Conservation (phyloP, 1,140 invertebrate genomes). For the silkworm (Bombyx mori) region DNA sequence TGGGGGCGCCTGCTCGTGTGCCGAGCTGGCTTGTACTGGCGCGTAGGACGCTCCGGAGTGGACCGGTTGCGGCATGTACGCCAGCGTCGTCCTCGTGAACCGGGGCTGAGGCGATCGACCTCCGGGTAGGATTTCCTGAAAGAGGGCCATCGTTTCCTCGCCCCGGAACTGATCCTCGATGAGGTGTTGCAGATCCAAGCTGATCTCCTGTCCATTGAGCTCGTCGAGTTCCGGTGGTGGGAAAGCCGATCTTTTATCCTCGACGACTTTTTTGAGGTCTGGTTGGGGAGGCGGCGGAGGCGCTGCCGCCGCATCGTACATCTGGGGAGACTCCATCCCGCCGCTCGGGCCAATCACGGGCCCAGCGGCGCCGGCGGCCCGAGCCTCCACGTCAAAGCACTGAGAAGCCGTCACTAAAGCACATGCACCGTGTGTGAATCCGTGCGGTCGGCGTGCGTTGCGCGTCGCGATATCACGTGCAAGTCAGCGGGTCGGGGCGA, state of each 20-base stretch:
- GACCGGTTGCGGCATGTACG: slow-evolving; percentile 92
- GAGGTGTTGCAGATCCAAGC: slow-evolving; percentile 87
- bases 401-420: slow-evolving; percentile 49
- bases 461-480: slow-evolving; percentile 27
- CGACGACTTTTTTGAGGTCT: slow-evolving; percentile 58
- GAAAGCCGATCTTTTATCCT: slow-evolving; percentile 73
- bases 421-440: slow-evolving; percentile 48
- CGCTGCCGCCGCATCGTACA: slow-evolving; percentile 76
- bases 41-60: slow-evolving; percentile 84
- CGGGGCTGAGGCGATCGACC: slow-evolving; percentile 70
- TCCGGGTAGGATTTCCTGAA: slow-evolving; percentile 84
- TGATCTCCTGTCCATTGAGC: slow-evolving; percentile 90
- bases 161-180: slow-evolving; percentile 93
- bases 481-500: slow-evolving; percentile 7
- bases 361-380: slow-evolving; percentile 55
- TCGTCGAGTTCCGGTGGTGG: slow-evolving; percentile 85
- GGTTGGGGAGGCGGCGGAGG: slow-evolving; percentile 69
- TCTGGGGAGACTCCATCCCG: slow-evolving; percentile 80
- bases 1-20: slow-evolving; percentile 73
- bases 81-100: slow-evolving; percentile 78
- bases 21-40: slow-evolving; percentile 72
- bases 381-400: slow-evolving; percentile 65
- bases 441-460: slow-evolving; percentile 20
- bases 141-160: slow-evolving; percentile 77
- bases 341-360: slow-evolving; percentile 54